Evolutionary conservation across 1,140 invertebrate species (phyloP), one percentile per base, ranked within the genome.

Genomic region (Neocloeon triangulifer): DNA sequence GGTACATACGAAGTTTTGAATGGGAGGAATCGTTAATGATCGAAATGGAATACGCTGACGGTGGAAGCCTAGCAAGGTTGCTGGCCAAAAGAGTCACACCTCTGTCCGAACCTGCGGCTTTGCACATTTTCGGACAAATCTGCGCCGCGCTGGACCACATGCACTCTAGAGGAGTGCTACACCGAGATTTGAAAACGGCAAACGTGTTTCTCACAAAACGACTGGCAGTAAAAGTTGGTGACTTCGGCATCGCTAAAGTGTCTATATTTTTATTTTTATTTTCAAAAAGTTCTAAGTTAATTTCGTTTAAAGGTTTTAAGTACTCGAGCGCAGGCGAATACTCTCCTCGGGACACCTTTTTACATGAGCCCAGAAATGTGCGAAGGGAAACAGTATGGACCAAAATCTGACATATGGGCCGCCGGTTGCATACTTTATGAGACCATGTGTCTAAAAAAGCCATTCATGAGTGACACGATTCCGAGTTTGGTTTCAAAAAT

Each of bases 301-400:
- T n/a, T n/a, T n/a, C n/a, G n/a, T n/a, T n/a, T n/a, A n/a, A n/a
- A n/a, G n/a, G n/a, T n/a, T n/a, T 58, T 80, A 55, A 66, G 62
- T 25, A 72, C 73, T 0, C 59, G 62, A 41, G 61, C 61, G 18
- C 69, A 68, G 38, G 75, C 76, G 4, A 62, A 73, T 37, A 79
- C 75, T 2, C 71, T 80, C 26, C 42, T 80, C n/a, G 75, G 75
- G 4, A 80, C 76, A 10, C 76, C 76, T 2, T 78, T 77, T 50
- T 80, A 80, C 47, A 72, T 80, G 36, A 77, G 73, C 46, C 76
- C 75, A 2, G 76, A 80, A 52, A 80, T 80, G 71, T 77, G 73
- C 49, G 73, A 76, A 52, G 73, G 74, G 6, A 71, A 71, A 44
- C 56, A 68, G 21, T 80, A 80, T 45, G 72, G 76, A 47, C 66